Conservation (phyloP, 92 coral and sea anemone genomes). For the Palythoa grandiflora region DNA sequence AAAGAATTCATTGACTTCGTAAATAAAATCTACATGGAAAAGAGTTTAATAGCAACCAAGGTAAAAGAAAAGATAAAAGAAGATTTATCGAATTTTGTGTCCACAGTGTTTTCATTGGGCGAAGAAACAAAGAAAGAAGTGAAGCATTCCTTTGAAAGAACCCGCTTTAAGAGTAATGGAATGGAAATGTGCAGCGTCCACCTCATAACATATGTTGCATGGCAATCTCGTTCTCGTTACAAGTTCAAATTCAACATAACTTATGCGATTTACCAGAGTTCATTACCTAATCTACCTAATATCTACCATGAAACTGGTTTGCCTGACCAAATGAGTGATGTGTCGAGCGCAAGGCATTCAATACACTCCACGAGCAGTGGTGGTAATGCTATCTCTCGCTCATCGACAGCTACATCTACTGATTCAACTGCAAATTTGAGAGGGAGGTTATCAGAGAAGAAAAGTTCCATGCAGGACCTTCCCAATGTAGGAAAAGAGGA, state of each 20-base stretch:
- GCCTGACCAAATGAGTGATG: neutral
- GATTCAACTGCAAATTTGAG: neutral
- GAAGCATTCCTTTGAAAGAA: too few relatives aligned
- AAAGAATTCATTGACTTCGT: neutral
- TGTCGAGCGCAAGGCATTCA: neutral
- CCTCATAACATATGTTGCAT: too few relatives aligned
- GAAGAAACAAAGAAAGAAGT: too few relatives aligned
- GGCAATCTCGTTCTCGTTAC: too few relatives aligned
- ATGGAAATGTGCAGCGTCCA: too few relatives aligned
- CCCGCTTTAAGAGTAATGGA: too few relatives aligned
- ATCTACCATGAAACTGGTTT: neutral
- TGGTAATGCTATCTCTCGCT: neutral
- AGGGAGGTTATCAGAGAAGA: accelerated
- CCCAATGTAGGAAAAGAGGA: neutral
- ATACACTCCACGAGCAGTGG: neutral
- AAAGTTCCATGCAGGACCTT: neutral
- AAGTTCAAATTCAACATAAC: conserved; percentile 7
- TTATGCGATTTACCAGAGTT: conserved; percentile 3
- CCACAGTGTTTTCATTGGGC: too few relatives aligned
- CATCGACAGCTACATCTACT: neutral
- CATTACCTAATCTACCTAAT: neutral
- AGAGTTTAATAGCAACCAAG: neutral
- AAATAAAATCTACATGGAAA: neutral
- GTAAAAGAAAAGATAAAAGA: neutral
- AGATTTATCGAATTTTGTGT: too few relatives aligned